Evolutionary conservation across 2,888 invertebrate species (phyloP).

Genomic region (Melipona beecheii): DNA sequence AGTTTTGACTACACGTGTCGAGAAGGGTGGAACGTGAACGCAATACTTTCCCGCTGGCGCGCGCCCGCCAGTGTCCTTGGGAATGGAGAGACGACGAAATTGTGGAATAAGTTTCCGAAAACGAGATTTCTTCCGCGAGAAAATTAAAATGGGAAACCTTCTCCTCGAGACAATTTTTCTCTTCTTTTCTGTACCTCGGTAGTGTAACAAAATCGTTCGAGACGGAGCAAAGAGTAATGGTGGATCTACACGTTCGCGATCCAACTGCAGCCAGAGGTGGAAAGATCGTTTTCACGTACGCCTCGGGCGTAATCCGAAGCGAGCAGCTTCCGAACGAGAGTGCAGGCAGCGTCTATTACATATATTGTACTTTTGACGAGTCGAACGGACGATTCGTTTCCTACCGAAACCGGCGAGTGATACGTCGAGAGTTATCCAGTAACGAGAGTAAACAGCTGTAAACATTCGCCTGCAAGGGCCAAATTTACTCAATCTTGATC

Average conservation of each 20-base stretch:
- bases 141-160: neutral
- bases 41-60: conserved; percentile 3
- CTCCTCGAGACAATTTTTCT: neutral
- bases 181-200: neutral
- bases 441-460: too few species aligned
- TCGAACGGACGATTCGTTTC: too few species aligned
- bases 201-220: neutral
- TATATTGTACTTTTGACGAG: too few species aligned
- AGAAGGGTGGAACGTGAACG: neutral
- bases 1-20: conserved; percentile 28
- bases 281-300: neutral
- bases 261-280: neutral
- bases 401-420: too few species aligned
- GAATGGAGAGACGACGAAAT: neutral
- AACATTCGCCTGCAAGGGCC: too few species aligned
- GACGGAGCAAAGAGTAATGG: neutral
- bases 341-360: too few species aligned
- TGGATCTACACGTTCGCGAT: neutral
- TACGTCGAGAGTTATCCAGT: too few species aligned
- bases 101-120: neutral
- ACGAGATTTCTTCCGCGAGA: conserved; percentile 8
- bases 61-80: neutral
- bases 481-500: too few species aligned
- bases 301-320: too few species aligned
- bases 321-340: too few species aligned